Evolutionary conservation across 2,888 invertebrate genomes (phyloP), one percentile per base, ranked within the genome.

Genomic region (Ornithoptera alexandrae): DNA sequence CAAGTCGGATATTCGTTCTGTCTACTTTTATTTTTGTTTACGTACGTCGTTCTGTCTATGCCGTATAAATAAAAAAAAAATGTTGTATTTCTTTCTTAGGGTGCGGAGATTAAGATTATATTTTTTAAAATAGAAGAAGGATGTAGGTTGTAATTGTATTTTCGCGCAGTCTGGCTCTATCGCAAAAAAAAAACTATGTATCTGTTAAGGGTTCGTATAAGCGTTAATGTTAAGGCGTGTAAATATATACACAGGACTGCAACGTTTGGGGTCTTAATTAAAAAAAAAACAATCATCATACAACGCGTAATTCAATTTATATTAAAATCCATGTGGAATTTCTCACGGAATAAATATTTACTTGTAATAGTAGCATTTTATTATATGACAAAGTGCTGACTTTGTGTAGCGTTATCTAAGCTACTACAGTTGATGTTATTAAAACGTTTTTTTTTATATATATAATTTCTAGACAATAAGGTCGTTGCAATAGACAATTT

Each of bases 201-300:
- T 85, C 79, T 80, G 79, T 77, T 87, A 86, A 87, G 85, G 77
- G 18, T 76, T 86, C 74, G 79, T 78, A 80, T 87, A 88, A 86
- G 86, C 81, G 84, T 90, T 46, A 89, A 76, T 84, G 79, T 79
- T 85, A 90, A 87, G 84, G 82, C 81, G 89, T 91, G 92, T 92
- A 92, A 87, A 91, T 91, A 88, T 71, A 82, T 84, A 88, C 89
- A 89, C 88, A 82, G 80, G 81, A 83, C 78, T 82, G 80, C 81
- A 76, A 75, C 72, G 75, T 76, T 76, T 75, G 75, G 74, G 69
- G 72, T 46, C 15, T 46, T 15, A 46, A 46, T 12, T 46, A 15
- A 15, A 15, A 15, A 15, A 15, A 46, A 46, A 30, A 12, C 15
- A 68, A 56, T 65, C 12, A 36, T 46, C 39, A 56, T 20, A 53